These are phyloP conservation scores for Sarcophaga peregrina DNA, from an alignment of 1,140 invertebrate genomes.

Conservation along the genomic window DNA sequence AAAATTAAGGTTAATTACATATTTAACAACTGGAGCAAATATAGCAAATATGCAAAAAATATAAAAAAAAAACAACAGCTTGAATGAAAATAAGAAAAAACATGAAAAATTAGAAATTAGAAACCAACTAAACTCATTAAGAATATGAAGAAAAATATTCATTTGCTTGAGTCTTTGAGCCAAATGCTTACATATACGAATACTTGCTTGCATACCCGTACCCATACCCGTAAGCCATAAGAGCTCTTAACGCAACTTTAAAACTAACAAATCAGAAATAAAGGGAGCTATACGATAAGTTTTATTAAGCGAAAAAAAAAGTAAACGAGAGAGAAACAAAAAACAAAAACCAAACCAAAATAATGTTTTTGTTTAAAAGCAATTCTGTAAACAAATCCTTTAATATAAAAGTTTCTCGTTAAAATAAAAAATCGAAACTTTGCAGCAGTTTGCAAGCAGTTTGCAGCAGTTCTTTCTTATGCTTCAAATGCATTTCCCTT, in stretches of 20 bases:
- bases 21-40: constrained; percentile 14
- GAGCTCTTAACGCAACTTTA: neutral
- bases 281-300: neutral
- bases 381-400: constrained; percentile 2
- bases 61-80: neutral
- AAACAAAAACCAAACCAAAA: no score
- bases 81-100: neutral
- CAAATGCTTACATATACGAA: no score
- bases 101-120: neutral
- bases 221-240: neutral
- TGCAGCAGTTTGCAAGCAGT: neutral
- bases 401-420: neutral
- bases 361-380: neutral
- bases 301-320: neutral
- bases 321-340: no score
- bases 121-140: neutral
- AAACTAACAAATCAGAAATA: neutral
- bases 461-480: no score
- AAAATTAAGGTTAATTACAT: neutral
- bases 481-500: neutral
- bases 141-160: neutral
- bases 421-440: constrained; percentile 6
- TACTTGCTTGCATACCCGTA: no score
- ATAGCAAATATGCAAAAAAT: neutral
- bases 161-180: neutral